Percentiles rank a stretch among this genome's conserved stretches.
These are phyloP conservation scores for Drosophila biarmipes DNA, from an alignment of 1,140 invertebrate species.

Conservation along the genomic window DNA sequence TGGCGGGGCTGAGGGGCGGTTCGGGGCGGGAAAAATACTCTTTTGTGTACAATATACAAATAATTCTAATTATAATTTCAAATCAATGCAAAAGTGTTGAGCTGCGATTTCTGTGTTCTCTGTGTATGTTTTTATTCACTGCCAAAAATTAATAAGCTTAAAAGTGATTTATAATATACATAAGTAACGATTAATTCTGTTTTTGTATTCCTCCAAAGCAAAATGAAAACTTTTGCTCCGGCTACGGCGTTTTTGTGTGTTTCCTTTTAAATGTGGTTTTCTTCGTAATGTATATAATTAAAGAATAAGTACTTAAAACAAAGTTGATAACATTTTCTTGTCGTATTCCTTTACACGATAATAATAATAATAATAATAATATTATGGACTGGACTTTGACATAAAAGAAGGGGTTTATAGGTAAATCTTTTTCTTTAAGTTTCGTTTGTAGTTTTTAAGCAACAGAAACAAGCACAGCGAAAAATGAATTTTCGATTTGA, in stretches of 20 bases:
- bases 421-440: constrained; percentile 12
- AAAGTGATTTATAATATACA: constrained; percentile 77
- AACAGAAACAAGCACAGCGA: constrained; percentile 76
- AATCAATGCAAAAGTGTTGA: constrained; percentile 54
- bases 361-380: constrained; percentile 68
- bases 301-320: constrained; percentile 83
- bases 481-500: constrained; percentile 49
- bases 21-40: constrained; percentile 35
- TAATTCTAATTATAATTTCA: constrained; percentile 58
- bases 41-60: constrained; percentile 52
- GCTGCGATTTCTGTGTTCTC: constrained; percentile 30
- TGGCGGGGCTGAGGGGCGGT: constrained; percentile 3
- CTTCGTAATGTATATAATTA: constrained; percentile 70
- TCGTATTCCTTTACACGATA: constrained; percentile 47
- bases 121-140: constrained; percentile 64
- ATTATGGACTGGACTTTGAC: constrained; percentile 66
- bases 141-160: constrained; percentile 72
- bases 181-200: constrained; percentile 77
- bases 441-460: constrained; percentile 46
- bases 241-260: constrained; percentile 22
- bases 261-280: constrained; percentile 26
- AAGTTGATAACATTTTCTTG: constrained; percentile 76
- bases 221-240: constrained; percentile 23
- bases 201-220: constrained; percentile 48
- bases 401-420: constrained; percentile 50